phyloP scores from a whole-genome alignment of 2,113 vertebrate species.

The Formicarius rufipectus region DNA sequence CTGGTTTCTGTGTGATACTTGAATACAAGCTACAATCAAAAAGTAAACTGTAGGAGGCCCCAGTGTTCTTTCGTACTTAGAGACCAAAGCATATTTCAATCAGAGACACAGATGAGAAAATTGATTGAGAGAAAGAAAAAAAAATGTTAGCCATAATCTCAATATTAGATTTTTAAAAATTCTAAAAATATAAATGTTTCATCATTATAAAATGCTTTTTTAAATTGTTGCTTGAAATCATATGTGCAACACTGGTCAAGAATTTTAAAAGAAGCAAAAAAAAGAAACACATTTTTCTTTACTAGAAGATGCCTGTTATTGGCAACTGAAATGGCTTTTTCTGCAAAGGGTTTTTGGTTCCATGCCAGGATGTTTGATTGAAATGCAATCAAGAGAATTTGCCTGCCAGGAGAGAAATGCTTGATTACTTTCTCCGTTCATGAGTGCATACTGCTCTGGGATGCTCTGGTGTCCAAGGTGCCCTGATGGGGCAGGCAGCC shows the following conservation, averaged over 20 bases:
- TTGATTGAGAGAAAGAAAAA: neutral
- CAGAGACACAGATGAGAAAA: neutral
- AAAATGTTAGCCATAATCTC: neutral
- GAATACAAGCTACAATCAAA: neutral
- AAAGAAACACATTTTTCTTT: neutral
- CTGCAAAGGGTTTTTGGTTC: neutral
- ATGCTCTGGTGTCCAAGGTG: neutral
- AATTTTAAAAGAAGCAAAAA: neutral
- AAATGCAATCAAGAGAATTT: neutral
- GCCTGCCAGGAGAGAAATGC: neutral
- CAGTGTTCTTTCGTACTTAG: conserved; percentile 38
- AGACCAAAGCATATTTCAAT: neutral
- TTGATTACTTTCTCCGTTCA: neutral
- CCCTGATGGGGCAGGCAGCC: neutral
- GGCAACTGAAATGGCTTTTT: neutral
- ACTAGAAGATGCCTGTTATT: neutral
- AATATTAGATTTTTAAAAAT: neutral
- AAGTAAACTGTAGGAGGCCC: conserved; percentile 48
- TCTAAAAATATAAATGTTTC: neutral
- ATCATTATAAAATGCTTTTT: neutral
- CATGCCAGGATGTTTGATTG: neutral
- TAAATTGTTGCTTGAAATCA: neutral
- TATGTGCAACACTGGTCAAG: neutral
- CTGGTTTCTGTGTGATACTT: neutral
- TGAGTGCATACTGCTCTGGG: neutral